phyloP scores from a whole-genome alignment of 2,888 invertebrate genomes.

The Sphaeridia pumilis region DNA sequence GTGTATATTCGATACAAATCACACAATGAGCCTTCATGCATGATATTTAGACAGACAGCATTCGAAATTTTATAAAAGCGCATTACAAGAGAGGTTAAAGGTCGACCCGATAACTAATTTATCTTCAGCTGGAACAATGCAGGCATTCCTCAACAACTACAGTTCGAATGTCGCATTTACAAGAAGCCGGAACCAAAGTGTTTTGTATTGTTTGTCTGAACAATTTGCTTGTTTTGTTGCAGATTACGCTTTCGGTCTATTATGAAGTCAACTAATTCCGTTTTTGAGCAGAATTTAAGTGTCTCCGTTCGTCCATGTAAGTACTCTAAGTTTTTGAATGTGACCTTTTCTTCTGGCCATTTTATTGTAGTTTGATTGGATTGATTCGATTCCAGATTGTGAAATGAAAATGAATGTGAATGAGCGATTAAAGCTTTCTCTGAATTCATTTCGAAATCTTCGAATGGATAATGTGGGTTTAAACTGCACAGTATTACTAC shows the following conservation, averaged over 20 bases:
- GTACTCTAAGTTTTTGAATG: background rate
- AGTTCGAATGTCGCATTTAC: too few relatives aligned
- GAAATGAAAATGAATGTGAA: conserved; percentile 20
- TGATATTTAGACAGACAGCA: too few relatives aligned
- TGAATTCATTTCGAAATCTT: conserved; percentile 27
- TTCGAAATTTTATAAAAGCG: too few relatives aligned
- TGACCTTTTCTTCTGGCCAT: background rate
- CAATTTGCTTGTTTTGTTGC: conserved; percentile 12
- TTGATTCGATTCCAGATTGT: background rate
- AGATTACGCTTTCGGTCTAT: conserved; percentile 33
- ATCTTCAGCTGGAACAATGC: too few relatives aligned
- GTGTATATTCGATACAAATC: too few relatives aligned
- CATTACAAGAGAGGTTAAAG: too few relatives aligned
- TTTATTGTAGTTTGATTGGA: background rate
- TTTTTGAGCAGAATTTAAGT: conserved; percentile 33
- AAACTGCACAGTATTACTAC: conserved; percentile 32
- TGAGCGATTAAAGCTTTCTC: conserved; percentile 21
- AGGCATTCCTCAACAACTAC: too few relatives aligned
- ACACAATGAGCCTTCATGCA: too few relatives aligned
- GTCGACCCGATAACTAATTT: too few relatives aligned
- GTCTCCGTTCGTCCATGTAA: conserved; percentile 30
- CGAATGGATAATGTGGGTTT: conserved; percentile 30
- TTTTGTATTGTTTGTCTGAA: too few relatives aligned
- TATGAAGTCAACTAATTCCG: conserved; percentile 27
- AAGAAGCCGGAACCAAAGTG: too few relatives aligned